Percentiles rank a stretch among this genome's conserved stretches.
Evolutionary conservation across 2,888 invertebrate species (phyloP).

Genomic region (Tinea trinotella): DNA sequence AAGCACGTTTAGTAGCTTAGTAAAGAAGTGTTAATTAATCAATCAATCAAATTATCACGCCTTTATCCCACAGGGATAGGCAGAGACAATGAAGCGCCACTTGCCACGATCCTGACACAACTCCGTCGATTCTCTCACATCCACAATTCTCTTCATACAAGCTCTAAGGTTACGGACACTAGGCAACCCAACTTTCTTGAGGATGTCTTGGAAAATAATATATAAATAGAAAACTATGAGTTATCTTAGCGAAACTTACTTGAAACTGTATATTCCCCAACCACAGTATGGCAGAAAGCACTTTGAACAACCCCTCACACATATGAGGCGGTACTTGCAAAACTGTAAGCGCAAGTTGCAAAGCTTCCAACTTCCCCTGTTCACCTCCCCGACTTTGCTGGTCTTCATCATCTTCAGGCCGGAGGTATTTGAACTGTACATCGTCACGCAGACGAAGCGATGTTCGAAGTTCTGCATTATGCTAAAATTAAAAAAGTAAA

Average conservation of each 20-base stretch:
- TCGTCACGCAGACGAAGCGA: conserved; percentile 82
- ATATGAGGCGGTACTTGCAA: conserved; percentile 88
- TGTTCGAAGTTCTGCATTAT: conserved; percentile 81
- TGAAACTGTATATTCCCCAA: conserved; percentile 89
- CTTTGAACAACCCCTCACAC: conserved; percentile 91
- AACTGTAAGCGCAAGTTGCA: conserved; percentile 90
- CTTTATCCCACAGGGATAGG: too few species aligned
- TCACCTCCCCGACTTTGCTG: conserved; percentile 46
- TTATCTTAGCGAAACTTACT: conserved; percentile 44
- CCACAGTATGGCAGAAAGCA: conserved; percentile 91
- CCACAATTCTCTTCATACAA: too few species aligned
- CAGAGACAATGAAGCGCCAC: too few species aligned
- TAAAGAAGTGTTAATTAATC: too few species aligned
- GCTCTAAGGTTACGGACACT: too few species aligned
- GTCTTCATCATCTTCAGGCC: conserved; percentile 80
- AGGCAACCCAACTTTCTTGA: too few species aligned
- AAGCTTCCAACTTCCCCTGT: conserved; percentile 80
- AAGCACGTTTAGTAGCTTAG: too few species aligned
- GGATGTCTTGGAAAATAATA: too few species aligned
- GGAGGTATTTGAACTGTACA: conserved; percentile 85
- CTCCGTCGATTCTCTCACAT: too few species aligned
- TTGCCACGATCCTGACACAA: too few species aligned
- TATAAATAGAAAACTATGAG: not conserved
- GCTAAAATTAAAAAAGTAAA: conserved; percentile 43
- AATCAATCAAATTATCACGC: too few species aligned